Evolutionary conservation across 2,113 vertebrate genomes (phyloP), one percentile per base, ranked within the genome.

Genomic region (Chauna torquata): DNA sequence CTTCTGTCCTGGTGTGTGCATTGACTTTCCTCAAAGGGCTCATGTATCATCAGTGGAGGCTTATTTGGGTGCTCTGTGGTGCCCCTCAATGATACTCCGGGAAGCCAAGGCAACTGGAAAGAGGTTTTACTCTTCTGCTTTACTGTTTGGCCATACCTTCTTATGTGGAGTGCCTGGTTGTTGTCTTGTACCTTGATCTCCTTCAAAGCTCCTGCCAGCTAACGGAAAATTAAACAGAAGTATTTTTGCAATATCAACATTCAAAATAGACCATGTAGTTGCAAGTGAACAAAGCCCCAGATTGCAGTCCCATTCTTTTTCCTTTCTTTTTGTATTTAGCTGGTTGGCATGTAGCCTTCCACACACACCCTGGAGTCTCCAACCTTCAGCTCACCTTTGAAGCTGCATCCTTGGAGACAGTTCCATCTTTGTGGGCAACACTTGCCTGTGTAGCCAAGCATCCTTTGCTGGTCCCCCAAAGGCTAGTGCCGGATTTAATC

Each of bases 271-370:
- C 14, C 8, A 17, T 3, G 3, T 6, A 42, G 27, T 1, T 71
- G 45, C 17, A 57, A 74, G 44, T 24, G 5, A 82, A 45, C 5
- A 57, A 45, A 2, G 1, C 2, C 7, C 2, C 1, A 2, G 55
- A 28, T 11, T 2, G 1, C 5, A 27, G 7, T 13, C 28, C 55
- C 22, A 22, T 58, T 64, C 23, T 64, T 86, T 42, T 5, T 71
- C 7, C 3, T 52, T 16, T 7, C 30, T 50, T 16, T 30, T 25
- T 36, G 30, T 8, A n/a, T 86, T 54, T 44, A 25, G 24, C 9
- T 47, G 52, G 45, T 47, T 52, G 36, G 45, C 20, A 30, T 0
- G 2, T 15, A 38, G n/a, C 12, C 52, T 87, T 71, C 70, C 36
- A 14, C 3, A 1, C 1, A 27, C 28, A 25, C 70, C 40, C 68